Evolutionary conservation across 2,797 vertebrate genomes (phyloP).

Genomic region (Rhodeus uyekii): DNA sequence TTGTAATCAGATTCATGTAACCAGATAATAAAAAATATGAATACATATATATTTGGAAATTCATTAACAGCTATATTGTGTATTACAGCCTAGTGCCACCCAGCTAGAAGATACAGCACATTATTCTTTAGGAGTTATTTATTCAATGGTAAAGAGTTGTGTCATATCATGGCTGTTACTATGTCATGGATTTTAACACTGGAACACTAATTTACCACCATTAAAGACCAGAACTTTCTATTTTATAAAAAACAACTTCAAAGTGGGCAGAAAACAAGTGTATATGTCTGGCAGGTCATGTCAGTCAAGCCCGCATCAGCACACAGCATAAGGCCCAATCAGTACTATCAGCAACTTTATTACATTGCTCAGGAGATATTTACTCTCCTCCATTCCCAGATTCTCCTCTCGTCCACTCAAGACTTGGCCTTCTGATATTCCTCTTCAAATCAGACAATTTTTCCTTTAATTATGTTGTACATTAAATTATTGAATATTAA

Average conservation of each 20-base stretch:
- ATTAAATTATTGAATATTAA: not conserved
- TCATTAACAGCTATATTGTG: not conserved
- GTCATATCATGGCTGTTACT: not conserved
- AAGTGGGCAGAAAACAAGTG: not conserved
- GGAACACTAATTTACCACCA: not conserved
- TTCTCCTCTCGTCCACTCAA: no score
- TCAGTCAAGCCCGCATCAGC: no score
- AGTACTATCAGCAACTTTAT: no score
- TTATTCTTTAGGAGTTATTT: not conserved
- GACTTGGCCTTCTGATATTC: no score
- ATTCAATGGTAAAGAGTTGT: not conserved
- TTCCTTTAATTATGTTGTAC: not conserved
- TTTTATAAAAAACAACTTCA: not conserved
- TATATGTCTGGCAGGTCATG: not conserved
- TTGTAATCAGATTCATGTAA: no score
- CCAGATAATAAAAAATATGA: not conserved
- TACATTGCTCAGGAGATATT: no score
- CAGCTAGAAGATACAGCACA: not conserved
- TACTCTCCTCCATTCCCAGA: no score
- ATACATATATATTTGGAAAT: not conserved
- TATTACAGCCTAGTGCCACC: not conserved
- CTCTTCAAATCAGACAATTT: not conserved
- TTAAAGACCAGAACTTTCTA: not conserved
- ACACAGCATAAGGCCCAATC: no score
- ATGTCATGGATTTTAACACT: not conserved